These are phyloP conservation scores for Australoheros facetus DNA, from an alignment of 2,797 vertebrate genomes.

Conservation along the genomic window DNA sequence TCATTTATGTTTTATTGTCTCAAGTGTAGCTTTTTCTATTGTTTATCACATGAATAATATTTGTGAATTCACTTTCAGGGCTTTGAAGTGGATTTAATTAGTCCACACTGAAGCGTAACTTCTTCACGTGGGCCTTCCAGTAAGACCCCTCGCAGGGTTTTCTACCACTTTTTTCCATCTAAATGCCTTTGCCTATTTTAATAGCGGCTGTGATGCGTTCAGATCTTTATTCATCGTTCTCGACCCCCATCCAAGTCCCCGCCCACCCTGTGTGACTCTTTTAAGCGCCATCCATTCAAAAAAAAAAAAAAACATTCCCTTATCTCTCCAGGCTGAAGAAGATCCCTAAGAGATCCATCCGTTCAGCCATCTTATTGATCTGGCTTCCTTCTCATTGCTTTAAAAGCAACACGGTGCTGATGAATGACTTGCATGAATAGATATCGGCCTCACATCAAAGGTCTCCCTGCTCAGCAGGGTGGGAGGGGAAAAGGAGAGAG, in stretches of 20 bases:
- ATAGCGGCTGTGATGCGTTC: conserved; percentile 34
- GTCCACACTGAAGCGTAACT: neutral
- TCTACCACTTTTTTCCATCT: conserved; percentile 26
- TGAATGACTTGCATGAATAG: conserved; percentile 59
- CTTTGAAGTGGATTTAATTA: conserved; percentile 36
- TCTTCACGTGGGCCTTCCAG: neutral
- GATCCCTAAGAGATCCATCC: conserved; percentile 57
- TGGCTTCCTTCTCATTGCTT: conserved; percentile 56
- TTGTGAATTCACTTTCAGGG: neutral
- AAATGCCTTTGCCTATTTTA: conserved; percentile 38
- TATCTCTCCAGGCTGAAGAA: conserved; percentile 49
- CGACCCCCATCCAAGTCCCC: neutral
- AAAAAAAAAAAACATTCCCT: conserved; percentile 6
- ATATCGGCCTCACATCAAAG: conserved; percentile 57
- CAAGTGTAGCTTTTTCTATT: neutral
- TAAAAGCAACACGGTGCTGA: conserved; percentile 57
- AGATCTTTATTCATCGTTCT: conserved; percentile 42
- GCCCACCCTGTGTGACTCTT: conserved; percentile 40
- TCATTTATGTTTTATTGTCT: neutral
- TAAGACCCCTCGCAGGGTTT: neutral
- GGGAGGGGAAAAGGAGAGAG: neutral
- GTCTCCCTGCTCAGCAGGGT: conserved; percentile 13
- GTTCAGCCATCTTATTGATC: conserved; percentile 67
- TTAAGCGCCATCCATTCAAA: conserved; percentile 50
- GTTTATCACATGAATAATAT: neutral